Base-by-base conservation (phyloP, 2,113 vertebrate species). In the Calidris pugnax region DNA sequence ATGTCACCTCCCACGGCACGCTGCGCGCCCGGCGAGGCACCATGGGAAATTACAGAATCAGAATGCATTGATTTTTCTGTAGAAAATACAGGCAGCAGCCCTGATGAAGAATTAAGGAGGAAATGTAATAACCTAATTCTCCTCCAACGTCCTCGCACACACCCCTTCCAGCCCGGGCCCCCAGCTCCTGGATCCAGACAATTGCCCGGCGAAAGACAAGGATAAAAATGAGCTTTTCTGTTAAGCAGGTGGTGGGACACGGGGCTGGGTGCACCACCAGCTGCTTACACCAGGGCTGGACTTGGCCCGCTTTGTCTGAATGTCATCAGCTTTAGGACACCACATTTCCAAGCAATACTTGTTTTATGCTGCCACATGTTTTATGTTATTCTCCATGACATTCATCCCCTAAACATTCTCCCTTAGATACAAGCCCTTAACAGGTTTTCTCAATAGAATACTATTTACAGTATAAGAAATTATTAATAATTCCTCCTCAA, bases 21-120 rank as follows among this genome's bases (percentile, higher is more conserved):
- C 95, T 87, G 97, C 97, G 94, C 97, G 95, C 96, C 95, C 83
- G 96, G 98, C 96, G 96, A 97, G 97, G 98, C 98, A 99, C 98
- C 99, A 96, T 98, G 99, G 99, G 99, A 99, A 99, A 99, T 99
- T 98, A 99, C 97, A 95, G 98, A 98, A 98, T 98, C 98, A 98
- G 98, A 99, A 98, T 95, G 97, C 99, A 99, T 99, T 98, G 99
- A 99, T 99, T 99, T 97, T 99, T 98, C 95, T 84, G 97, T 87
- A 97, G 98, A 96, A 97, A 96, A 98, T 94, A 87, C 85, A 96
- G 97, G 97, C 97, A 1, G 96, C 97, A 91, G 97, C 95, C 95
- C 97, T 96, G 97, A 98, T 98, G 97, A 98, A 98, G 98, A 98
- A 98, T 98, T 97, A 98, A 98, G 90, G 95, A 97, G 96, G 96